Evolutionary conservation across 1,140 invertebrate genomes (phyloP), one percentile per base, ranked within the genome.

Genomic region (Delia radicum): DNA sequence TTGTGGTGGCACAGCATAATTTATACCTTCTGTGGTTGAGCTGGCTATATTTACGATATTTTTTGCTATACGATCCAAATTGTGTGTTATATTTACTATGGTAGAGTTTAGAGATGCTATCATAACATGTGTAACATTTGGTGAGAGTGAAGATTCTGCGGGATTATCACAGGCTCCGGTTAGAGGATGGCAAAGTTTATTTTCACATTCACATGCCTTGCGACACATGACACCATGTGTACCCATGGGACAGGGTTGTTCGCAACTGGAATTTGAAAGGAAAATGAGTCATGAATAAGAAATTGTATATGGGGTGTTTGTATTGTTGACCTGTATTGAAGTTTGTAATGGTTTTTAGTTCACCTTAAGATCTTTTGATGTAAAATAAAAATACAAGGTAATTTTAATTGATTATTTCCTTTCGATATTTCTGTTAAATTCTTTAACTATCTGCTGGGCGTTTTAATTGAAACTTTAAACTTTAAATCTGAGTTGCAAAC

Each of bases 31-130:
- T 12, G 37, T 71, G 15, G 75, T 42, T 26, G 71, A 26, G 33
- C 69, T 24, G 61, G 79, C 74, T 73, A 85, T 83, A 33, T 80
- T 83, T 61, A 87, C 88, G 71, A 88, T 86, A 72, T 86, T 86
- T 3, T 86, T 86, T 0, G 87, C 87, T 21, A 87, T 87, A 63
- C 84, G 87, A 74, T 88, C 87, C 1, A 87, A 85, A 76, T 88
- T 87, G 65, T 84, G 82, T 29, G 87, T 88, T 2, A 84, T 82
- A 24, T 88, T 87, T 3, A 85, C 86, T 74, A 83, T 79, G 2
- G 83, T 85, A 3, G 82, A 83, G 74, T 85, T 85, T 0, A 82
- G 79, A 0, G 80, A 85, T 69, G 80, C 80, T 31, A 85, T 83
- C 76, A 86, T 82, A 4, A 80, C 81, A 28, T 85, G 82, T 29